Evolutionary conservation across 2,888 invertebrate species (phyloP), one percentile per base, ranked within the genome.

Genomic region (Cancer borealis): DNA sequence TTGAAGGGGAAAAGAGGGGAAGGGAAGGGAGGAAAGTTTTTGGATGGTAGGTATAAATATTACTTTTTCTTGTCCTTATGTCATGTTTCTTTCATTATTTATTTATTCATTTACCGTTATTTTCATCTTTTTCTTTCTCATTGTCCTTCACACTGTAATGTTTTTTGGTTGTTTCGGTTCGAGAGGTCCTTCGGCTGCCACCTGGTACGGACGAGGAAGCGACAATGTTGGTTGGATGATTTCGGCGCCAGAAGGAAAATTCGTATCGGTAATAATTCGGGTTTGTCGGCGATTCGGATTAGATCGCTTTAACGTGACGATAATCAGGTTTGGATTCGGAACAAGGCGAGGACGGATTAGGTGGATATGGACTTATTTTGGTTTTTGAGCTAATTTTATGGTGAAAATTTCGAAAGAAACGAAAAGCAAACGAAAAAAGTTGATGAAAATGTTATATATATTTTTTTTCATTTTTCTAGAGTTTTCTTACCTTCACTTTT

Each of bases 121-220:
- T 17, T 60, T 17, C 17, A 5, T 66, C 60, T 66, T 17, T 66
- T 17, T 66, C 60, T 3, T 17, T 66, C 60, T 66, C 60, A 8
- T 88, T 10, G 10, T 46, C 88, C 39, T 88, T 39, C 39, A 88
- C 12, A 46, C 14, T 45, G 88, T 88, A 88, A 88, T 39, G 39
- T 39, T 46, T 45, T 1, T 66, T 66, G 66, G 66, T n/a, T 4
- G 66, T 66, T 66, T 66, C n/a, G 66, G 66, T 6, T 66, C 6
- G 21, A 66, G 66, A 66, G 66, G 66, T 66, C 21, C n/a, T 66
- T 66, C n/a, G 66, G n/a, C 66, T n/a, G 66, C 66, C 66, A 66
- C 66, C 66, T 66, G 66, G n/a, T n/a, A n/a, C 66, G 66, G 66
- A n/a, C 66, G 66, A n/a, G n/a, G 66, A 66, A n/a, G 66, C 66